Base-by-base conservation (phyloP, 1,140 invertebrate genomes). In the Ditylenchus dipsaci region DNA sequence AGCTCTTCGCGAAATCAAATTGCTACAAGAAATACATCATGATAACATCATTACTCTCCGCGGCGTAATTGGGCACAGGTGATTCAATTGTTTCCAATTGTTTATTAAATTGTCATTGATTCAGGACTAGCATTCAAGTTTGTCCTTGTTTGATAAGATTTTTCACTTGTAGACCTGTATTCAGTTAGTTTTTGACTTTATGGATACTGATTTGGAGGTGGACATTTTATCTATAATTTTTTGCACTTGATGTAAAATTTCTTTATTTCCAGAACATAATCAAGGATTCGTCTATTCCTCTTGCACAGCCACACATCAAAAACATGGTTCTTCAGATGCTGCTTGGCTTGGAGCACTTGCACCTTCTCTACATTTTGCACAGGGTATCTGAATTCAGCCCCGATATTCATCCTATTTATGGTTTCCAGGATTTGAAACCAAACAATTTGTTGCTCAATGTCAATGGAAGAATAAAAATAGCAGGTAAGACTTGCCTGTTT, bases 191-290 rank as follows among this genome's bases (percentile, higher is more conserved):
- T 19, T 26, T 21, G 95, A 99, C 84, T 98, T 95, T 80, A 97
- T 99, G 95, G 93, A 97, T 81, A 98, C 95, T 29, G 96, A 99
- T 86, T 86, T 99, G 73, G 96, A 98, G 87, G 89, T 92, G 58
- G 90, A 92, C 75, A 90, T 92, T 57, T 64, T 30, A 56, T 58
- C 13, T 3, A 5, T 38, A 8, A 76, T 21, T 47, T 63, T 29
- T 15, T 13, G 57, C n/a, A 61, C 8, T 56, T 64, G 7, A 27
- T 29, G 1, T 29, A 29, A 45, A 9, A 38, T 21, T 26, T 33
- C 21, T 27, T 23, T 11, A 72, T 15, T 80, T 83, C 49, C 80
- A 86, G 84, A 83, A 87, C 45, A 82, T 88, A 23, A 86, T 88
- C 47, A 86, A 87, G 78, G 87, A 88, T 71, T 79, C 77, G 30